Evolutionary conservation across 2,888 invertebrate species (phyloP), one percentile per base, ranked within the genome.

Genomic region (Noctuana brunneofusca): DNA sequence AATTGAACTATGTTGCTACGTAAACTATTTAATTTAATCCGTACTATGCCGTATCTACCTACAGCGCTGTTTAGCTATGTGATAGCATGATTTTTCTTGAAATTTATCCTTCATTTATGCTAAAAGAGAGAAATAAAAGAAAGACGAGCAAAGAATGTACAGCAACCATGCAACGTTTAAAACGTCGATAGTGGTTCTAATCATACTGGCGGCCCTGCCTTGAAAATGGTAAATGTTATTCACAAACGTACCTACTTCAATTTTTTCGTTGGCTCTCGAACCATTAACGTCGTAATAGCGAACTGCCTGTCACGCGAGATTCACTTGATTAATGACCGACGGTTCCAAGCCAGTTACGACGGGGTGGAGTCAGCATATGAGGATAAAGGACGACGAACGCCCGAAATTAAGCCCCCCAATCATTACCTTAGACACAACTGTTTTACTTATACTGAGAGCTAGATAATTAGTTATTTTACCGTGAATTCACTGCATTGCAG

Each of bases 221-320:
- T 1, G n/a, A 14, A 14, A 6, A 14, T 38, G 6, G 16, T 6
- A 38, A 38, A 38, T 38, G 38, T 6, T 14, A 38, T 38, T 38
- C 14, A 38, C 14, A 38, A 38, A 38, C 27, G 27, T 27, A n/a
- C 38, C 14, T 1, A 8, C 38, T 38, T 38, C 18, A 18, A n/a
- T 18, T 43, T 43, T 43, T 43, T 43, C 16, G 18, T 43, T 18
- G 18, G 43, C 48, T 48, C 48, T 48, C n/a, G n/a, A n/a, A 2
- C 24, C 14, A 48, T 48, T 48, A 48, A 20, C 20, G 24, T 48
- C 1, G 48, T 48, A 48, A 48, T 48, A n/a, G 22, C 22, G 48
- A n/a, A 48, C 48, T 48, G 48, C 48, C 48, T 48, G n/a, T 48
- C 48, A 48, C 48, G 48, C 48, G 48, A 48, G 48, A 48, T 48